These are phyloP conservation scores for Hoplostethus mediterraneus DNA, from an alignment of 2,797 vertebrate species.

Conservation along the genomic window DNA sequence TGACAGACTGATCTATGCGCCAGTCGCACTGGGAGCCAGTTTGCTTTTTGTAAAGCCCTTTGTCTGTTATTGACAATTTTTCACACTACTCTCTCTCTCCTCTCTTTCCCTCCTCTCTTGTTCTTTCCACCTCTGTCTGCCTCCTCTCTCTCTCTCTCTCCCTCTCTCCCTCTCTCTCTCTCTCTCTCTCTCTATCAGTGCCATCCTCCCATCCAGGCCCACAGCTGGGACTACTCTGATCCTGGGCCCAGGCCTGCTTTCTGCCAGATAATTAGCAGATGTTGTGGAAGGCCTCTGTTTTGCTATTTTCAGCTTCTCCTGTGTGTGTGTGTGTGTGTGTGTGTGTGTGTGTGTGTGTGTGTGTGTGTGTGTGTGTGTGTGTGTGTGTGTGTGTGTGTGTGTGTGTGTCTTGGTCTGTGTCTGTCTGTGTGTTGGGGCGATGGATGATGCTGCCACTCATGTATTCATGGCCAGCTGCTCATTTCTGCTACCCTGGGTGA, in stretches of 20 bases:
- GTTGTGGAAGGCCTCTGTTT: conserved; percentile 77
- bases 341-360: conserved; percentile 33
- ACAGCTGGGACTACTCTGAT: conserved; percentile 81
- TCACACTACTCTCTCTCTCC: conserved; percentile 40
- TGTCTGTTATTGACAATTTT: conserved; percentile 76
- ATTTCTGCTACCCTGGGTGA: conserved; percentile 56
- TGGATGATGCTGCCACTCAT: conserved; percentile 62
- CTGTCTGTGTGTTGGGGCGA: conserved; percentile 39
- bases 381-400: conserved; percentile 5
- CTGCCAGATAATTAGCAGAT: conserved; percentile 85
- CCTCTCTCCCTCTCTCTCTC: conserved; percentile 45
- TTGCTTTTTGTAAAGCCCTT: conserved; percentile 70
- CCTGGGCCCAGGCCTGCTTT: conserved; percentile 69
- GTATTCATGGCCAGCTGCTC: conserved; percentile 82
- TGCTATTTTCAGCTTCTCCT: conserved; percentile 75
- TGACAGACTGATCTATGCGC: conserved; percentile 76
- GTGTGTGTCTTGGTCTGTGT: not conserved
- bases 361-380: conserved; percentile 35
- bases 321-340: conserved; percentile 39
- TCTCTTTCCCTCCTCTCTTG: conserved; percentile 6
- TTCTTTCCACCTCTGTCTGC: conserved; percentile 6
- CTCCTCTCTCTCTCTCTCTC: conserved; percentile 2
- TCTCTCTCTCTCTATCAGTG: conserved; percentile 61
- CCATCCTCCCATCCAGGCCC: conserved; percentile 66
- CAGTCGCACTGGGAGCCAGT: conserved; percentile 58